A percentile compares a stretch with the other conserved stretches of the same genome.
These are phyloP conservation scores for Eulithis prunata DNA, from an alignment of 2,888 invertebrate genomes.

Conservation along the genomic window DNA sequence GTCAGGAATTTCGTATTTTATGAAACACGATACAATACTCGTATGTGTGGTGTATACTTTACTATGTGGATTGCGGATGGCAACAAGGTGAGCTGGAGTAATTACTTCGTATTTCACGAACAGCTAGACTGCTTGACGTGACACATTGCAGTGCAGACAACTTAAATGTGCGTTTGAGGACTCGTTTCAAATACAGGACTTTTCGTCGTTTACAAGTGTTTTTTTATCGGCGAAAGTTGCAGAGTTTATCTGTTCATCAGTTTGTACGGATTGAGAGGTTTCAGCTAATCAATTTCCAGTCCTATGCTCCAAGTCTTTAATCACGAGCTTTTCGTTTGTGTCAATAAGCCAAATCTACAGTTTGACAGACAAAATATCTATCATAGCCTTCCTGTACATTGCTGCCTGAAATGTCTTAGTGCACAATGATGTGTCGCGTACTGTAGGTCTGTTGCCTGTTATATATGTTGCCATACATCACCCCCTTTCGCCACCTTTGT, in stretches of 20 bases:
- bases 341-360: no score
- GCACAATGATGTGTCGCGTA: slow-evolving; percentile 5
- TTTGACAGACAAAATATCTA: no score
- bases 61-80: slow-evolving; percentile 13
- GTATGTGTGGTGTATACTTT: slow-evolving; percentile 4
- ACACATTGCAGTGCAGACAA: slow-evolving; percentile 11
- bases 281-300: no score
- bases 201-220: neutral
- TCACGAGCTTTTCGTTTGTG: no score
- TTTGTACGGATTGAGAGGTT: no score
- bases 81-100: slow-evolving; percentile 11
- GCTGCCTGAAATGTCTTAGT: no score
- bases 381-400: no score
- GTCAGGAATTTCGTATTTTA: slow-evolving; percentile 13
- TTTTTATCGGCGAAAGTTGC: neutral
- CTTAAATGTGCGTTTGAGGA: neutral
- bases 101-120: slow-evolving; percentile 16
- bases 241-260: no score
- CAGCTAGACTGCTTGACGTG: slow-evolving; percentile 7
- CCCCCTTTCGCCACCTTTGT: slow-evolving; percentile 39
- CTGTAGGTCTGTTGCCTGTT: slow-evolving; percentile 17
- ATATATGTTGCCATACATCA: slow-evolving; percentile 35
- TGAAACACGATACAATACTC: slow-evolving; percentile 8
- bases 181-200: neutral
- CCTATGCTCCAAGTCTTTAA: no score